Base-by-base conservation (phyloP, 2,797 vertebrate genomes). In the Trachops cirrhosus region DNA sequence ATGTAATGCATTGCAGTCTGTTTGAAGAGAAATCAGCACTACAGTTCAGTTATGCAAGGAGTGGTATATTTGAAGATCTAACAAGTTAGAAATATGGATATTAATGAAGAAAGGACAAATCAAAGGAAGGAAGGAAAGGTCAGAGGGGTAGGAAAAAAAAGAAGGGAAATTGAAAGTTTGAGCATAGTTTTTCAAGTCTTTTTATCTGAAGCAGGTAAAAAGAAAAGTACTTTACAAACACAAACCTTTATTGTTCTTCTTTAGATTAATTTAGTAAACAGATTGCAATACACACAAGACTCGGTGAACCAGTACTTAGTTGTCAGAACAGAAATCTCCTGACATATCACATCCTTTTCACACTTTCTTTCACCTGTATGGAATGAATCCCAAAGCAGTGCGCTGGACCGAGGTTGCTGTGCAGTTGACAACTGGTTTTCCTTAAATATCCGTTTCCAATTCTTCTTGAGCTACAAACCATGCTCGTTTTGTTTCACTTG, bases 381-480 rank as follows among this genome's bases (percentile, higher is more conserved):
- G 46, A 94, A 67, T 39, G 71, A 79, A 39, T 67, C n/a, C 22
- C 83, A 67, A 34, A 67, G 34, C 37, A 16, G 12, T 12, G 48
- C 41, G 48, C 29, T 52, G 68, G 6, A 9, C 9, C 29, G 21
- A 1, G n/a, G 52, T 64, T 78, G 48, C 52, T 34, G 5, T 19
- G 48, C 26, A 54, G 14, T 62, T 52, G 89, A 91, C 64, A 96
- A 79, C 50, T 77, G 39, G 50, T 46, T 95, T 94, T 80, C 86
- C 52, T 80, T 92, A 84, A 73, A 46, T 64, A 74, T 44, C 70
- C 59, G 7, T 80, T 83, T 94, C 26, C 32, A 88, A 0, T 86
- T 94, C 46, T 89, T 89, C 54, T 32, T 29, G 70, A 46, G 3
- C 59, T 52, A 32, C 1, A 24, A 34, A 77, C 3, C 16, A 6